Percentiles rank a stretch among this genome's conserved stretches.
These are phyloP conservation scores for Myopa testacea DNA, from an alignment of 2,888 invertebrate species.

Conservation along the genomic window DNA sequence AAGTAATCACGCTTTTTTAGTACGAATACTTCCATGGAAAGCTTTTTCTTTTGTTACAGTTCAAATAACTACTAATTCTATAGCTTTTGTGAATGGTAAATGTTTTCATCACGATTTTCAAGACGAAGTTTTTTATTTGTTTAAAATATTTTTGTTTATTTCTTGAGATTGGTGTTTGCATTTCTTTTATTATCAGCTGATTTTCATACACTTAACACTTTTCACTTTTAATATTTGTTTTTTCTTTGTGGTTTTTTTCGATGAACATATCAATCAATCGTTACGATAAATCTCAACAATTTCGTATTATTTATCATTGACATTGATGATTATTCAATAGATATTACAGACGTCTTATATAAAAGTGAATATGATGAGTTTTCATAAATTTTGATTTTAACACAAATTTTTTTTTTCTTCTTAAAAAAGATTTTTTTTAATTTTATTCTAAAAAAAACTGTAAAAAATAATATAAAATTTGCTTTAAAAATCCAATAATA, in stretches of 20 bases:
- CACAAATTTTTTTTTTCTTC: too few relatives aligned
- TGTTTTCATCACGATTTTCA: constrained; percentile 55
- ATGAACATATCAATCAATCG: neutral
- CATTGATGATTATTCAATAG: neutral
- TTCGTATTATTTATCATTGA: constrained; percentile 12
- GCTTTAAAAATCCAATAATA: neutral
- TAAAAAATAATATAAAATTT: neutral
- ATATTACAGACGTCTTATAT: neutral
- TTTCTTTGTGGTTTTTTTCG: constrained; percentile 18
- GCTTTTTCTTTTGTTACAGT: constrained; percentile 42
- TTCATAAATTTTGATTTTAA: too few relatives aligned
- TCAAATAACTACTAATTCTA: neutral
- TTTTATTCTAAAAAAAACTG: too few relatives aligned
- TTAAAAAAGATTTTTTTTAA: too few relatives aligned
- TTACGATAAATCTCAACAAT: neutral
- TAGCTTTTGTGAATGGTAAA: constrained; percentile 47
- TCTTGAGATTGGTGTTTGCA: neutral
- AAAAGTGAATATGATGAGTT: constrained; percentile 34
- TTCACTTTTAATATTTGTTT: constrained; percentile 59
- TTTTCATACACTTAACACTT: constrained; percentile 57
- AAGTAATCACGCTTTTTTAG: constrained; percentile 37
- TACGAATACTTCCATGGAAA: constrained; percentile 50
- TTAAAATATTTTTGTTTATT: neutral
- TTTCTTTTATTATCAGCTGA: constrained; percentile 2
- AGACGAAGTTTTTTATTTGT: neutral